A percentile compares a stretch with the other conserved stretches of the same genome.
Evolutionary conservation across 2,797 vertebrate genomes (phyloP).

Genomic region (Myotis myotis): DNA sequence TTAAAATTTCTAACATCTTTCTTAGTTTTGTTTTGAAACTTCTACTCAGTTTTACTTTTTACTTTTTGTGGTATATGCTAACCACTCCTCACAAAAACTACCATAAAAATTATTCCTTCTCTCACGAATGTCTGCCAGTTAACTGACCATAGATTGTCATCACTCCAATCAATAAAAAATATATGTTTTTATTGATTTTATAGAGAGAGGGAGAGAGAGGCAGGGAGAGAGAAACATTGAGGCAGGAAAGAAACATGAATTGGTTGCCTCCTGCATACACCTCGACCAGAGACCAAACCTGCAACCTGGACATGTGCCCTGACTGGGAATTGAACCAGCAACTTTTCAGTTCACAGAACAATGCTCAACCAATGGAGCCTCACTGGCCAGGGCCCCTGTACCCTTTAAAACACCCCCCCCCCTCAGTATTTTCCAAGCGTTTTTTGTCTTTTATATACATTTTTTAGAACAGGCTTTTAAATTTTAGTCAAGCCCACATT

Average conservation of each 20-base stretch:
- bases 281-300: no score
- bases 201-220: background rate
- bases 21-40: constrained; percentile 52
- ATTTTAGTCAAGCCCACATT: background rate
- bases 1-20: constrained; percentile 45
- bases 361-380: background rate
- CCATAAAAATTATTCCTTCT: background rate
- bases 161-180: background rate
- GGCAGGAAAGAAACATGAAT: background rate
- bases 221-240: background rate
- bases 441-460: background rate
- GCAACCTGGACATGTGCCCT: no score
- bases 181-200: background rate
- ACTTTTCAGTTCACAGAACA: background rate
- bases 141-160: background rate
- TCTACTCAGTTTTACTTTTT: constrained; percentile 12
- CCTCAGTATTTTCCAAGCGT: background rate
- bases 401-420: background rate
- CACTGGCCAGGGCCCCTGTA: background rate
- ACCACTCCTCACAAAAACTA: background rate
- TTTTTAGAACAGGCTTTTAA: constrained; percentile 10
- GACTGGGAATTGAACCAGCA: background rate
- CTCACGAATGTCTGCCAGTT: background rate
- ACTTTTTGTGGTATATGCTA: background rate
- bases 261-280: no score